phyloP scores from a whole-genome alignment of 2,113 vertebrate genomes.

The Noturus placidus region DNA sequence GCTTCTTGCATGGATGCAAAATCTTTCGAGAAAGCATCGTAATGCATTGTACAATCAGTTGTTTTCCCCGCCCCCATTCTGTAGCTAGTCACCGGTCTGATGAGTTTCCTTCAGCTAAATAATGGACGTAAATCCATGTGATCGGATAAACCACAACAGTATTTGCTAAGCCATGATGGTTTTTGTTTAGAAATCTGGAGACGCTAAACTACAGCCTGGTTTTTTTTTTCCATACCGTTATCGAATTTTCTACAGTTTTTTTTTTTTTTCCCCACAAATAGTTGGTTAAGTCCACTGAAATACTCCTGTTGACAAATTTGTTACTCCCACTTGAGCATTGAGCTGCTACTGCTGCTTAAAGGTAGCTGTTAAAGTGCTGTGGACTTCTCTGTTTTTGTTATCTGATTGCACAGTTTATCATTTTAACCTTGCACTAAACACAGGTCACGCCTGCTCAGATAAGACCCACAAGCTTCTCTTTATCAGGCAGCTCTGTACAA shows the following conservation, averaged over 20 bases:
- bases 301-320: background rate
- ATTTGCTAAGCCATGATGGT: background rate
- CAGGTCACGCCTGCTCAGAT: conserved; percentile 17
- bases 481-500: background rate
- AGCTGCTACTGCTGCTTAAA: background rate
- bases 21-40: background rate
- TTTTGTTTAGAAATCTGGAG: background rate
- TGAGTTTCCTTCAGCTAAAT: background rate
- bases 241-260: background rate
- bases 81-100: background rate
- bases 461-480: conserved; percentile 16
- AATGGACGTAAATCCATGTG: background rate
- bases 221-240: background rate
- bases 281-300: background rate
- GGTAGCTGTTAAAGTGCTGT: background rate
- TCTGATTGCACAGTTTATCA: conserved; percentile 24
- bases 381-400: background rate
- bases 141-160: background rate
- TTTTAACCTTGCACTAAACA: conserved; percentile 36
- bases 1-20: background rate
- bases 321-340: background rate
- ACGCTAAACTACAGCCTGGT: background rate
- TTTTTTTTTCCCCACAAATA: background rate
- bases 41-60: background rate
- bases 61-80: background rate